These are phyloP conservation scores for Tinea trinotella DNA, from an alignment of 2,888 invertebrate genomes.

Conservation along the genomic window DNA sequence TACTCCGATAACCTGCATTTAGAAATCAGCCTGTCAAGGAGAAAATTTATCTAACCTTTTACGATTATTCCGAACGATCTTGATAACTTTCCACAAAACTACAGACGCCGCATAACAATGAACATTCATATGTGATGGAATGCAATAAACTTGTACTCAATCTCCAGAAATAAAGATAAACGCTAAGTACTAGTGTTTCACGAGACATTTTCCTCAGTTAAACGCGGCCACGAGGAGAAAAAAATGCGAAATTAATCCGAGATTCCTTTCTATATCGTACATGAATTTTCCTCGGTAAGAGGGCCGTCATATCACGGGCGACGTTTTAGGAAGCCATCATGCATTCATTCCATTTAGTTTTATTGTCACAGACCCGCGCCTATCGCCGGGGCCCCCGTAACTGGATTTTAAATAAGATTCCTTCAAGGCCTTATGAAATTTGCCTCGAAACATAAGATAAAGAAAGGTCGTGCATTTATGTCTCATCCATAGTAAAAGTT, in stretches of 20 bases:
- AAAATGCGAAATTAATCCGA: constrained; percentile 37
- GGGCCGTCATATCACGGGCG: constrained; percentile 54
- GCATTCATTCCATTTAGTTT: constrained; percentile 72
- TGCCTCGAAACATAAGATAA: constrained; percentile 57
- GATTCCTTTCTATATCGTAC: constrained; percentile 48
- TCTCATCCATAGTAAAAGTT: constrained; percentile 56
- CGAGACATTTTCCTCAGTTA: neutral
- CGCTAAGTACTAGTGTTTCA: neutral
- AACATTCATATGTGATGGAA: constrained; percentile 9
- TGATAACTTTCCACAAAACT: constrained; percentile 12
- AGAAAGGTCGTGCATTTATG: constrained; percentile 56
- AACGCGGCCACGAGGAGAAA: constrained; percentile 22
- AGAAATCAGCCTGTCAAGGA: constrained; percentile 57
- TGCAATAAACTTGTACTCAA: neutral
- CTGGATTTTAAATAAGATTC: constrained; percentile 72
- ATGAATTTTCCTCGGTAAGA: constrained; percentile 46
- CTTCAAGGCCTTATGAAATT: constrained; percentile 59
- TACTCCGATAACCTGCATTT: constrained; percentile 70
- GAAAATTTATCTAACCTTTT: constrained; percentile 14
- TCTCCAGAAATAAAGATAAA: constrained; percentile 7
- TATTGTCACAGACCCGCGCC: constrained; percentile 68
- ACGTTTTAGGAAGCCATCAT: constrained; percentile 59
- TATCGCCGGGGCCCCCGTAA: constrained; percentile 61
- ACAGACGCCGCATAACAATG: constrained; percentile 1
- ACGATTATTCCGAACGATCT: neutral